Evolutionary conservation across 2,113 vertebrate species (phyloP).

Genomic region (Agelaius tricolor): DNA sequence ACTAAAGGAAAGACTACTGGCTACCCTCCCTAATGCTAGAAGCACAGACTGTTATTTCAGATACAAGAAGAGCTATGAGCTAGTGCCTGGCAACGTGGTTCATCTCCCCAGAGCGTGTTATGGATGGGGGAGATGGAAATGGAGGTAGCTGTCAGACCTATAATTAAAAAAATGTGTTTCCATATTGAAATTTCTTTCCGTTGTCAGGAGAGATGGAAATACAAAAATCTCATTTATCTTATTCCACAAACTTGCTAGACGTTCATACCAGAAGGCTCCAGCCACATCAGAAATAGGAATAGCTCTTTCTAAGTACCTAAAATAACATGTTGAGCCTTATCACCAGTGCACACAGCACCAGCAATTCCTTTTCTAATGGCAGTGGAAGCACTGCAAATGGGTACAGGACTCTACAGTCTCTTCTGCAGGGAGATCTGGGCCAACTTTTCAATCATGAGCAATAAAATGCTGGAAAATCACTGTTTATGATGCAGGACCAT

Average conservation of each 20-base stretch:
- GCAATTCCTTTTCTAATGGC: conserved; percentile 3
- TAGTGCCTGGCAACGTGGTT: neutral
- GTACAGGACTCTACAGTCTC: neutral
- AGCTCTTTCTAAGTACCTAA: conserved; percentile 7
- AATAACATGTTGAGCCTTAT: neutral
- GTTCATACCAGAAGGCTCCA: neutral
- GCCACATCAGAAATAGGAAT: neutral
- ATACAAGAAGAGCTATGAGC: conserved; percentile 6
- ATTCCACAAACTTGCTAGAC: neutral
- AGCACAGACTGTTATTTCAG: conserved; percentile 31
- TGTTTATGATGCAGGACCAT: neutral
- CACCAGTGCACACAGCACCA: fast-evolving
- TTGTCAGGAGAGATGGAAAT: conserved; percentile 27
- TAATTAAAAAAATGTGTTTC: conserved; percentile 35
- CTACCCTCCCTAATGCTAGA: neutral
- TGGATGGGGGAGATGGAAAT: neutral
- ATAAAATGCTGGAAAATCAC: neutral
- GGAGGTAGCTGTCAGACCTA: conserved; percentile 33
- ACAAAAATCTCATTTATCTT: conserved; percentile 35
- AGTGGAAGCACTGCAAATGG: neutral
- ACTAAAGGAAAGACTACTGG: neutral
- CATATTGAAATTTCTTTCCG: neutral
- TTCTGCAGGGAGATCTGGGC: neutral
- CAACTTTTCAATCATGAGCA: neutral
- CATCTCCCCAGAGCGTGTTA: neutral